phyloP scores from a whole-genome alignment of 2,113 vertebrate genomes.

The Vidua chalybeata region DNA sequence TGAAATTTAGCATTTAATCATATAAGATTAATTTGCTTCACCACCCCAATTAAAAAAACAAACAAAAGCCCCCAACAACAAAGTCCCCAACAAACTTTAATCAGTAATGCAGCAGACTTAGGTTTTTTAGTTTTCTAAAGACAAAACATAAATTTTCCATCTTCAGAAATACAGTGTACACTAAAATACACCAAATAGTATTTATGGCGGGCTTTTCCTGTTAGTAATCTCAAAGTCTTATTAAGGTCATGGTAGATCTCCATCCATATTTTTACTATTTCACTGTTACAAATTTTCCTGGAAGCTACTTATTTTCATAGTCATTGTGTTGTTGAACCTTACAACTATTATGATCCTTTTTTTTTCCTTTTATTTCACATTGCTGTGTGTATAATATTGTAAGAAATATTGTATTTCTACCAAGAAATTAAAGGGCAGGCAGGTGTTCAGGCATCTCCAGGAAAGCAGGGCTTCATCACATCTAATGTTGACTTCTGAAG shows the following conservation, averaged over 20 bases:
- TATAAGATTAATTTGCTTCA: not conserved
- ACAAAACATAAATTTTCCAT: not conserved
- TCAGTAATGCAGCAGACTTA: not conserved
- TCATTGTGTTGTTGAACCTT: not conserved
- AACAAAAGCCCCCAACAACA: not conserved
- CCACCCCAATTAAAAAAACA: rapidly evolving
- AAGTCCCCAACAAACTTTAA: rapidly evolving
- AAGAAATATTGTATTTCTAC: not conserved
- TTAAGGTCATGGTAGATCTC: not conserved
- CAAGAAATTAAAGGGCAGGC: not conserved
- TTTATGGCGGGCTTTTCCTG: not conserved
- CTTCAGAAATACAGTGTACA: not conserved
- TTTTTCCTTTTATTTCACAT: not conserved
- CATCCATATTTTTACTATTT: not conserved
- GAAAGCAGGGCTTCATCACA: not conserved
- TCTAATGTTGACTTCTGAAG: rapidly evolving
- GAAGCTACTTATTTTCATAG: not conserved
- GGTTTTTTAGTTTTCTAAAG: not conserved
- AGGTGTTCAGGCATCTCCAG: not conserved
- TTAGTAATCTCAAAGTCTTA: not conserved
- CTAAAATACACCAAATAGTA: not conserved
- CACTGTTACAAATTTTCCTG: not conserved
- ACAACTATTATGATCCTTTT: rapidly evolving
- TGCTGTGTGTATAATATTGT: not conserved
- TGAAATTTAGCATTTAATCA: not conserved